Base-by-base conservation (phyloP, 35 echinoderm and acorn worm genomes). In the Holothuria glaberrima region DNA sequence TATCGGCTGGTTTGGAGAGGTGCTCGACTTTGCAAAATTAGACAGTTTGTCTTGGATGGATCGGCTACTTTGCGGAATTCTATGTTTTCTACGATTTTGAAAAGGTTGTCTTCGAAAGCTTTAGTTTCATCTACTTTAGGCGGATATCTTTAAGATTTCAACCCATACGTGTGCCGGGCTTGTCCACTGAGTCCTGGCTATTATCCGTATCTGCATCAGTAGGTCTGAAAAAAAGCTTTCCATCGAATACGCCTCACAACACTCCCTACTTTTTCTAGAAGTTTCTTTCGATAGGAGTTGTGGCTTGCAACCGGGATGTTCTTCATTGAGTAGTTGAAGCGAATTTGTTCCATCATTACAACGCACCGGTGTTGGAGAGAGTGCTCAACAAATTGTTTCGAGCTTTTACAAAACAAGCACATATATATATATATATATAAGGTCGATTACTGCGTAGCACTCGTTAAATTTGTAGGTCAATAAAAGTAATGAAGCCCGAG, bases 51-150 rank as follows among this genome's bases (percentile, higher is more conserved):
- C 50, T 54, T 58, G 79, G 79, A 83, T 14, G 18, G 41, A 41
- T 83, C 79, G n/a, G 44, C 24, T 56, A 83, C 31, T 48, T 58
- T 83, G n/a, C 79, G 38, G n/a, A 83, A 83, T 83, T 6, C 50
- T 21, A 83, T 58, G 24, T 32, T 83, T 32, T 58, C 52, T 10
- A 83, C 79, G 18, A 83, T 75, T 4, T 75, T 41, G 7, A 9
- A 41, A 30, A 75, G 26, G 71, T 75, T 25, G 19, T 41, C 29
- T 41, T 75, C 71, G 20, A 75, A 75, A 20, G 71, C 27, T 75
- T 21, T 75, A 7, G 35, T 30, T 75, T 75, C 71, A 32, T 75
- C 71, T 5, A 41, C 30, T 41, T 75, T 30, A 20, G 35, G 26
- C 3, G 71, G 71, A 21, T 30, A 5, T 20, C 20, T 6, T 75